Percentiles rank a stretch among this genome's conserved stretches.
Evolutionary conservation across 2,888 invertebrate species (phyloP).

Genomic region (Limnephilus auricula): DNA sequence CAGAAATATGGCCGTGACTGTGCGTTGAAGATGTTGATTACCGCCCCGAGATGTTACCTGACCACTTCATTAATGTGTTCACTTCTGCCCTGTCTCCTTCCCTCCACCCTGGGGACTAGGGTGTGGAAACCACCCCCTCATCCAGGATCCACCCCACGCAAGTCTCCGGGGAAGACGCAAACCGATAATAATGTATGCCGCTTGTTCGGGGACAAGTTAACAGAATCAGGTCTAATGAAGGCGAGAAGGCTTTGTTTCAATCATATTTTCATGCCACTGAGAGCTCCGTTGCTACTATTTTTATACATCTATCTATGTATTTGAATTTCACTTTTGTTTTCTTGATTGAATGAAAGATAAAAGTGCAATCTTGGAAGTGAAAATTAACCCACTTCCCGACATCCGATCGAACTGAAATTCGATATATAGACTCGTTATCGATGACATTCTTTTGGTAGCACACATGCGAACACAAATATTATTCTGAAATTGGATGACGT

Average conservation of each 20-base stretch:
- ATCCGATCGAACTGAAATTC: too few relatives aligned
- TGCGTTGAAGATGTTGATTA: conserved; percentile 43
- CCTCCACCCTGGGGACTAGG: neutral
- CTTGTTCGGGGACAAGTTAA: neutral
- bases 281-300: neutral
- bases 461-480: too few relatives aligned
- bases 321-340: too few relatives aligned
- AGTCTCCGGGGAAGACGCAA: neutral
- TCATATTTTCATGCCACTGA: neutral
- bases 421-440: too few relatives aligned
- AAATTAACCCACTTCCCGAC: too few relatives aligned
- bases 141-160: neutral
- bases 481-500: too few relatives aligned
- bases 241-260: neutral
- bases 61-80: conserved; percentile 45
- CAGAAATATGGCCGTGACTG: conserved; percentile 10
- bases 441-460: too few relatives aligned
- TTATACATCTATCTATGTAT: too few relatives aligned
- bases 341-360: too few relatives aligned
- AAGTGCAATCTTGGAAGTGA: too few relatives aligned
- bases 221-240: neutral
- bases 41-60: conserved; percentile 47
- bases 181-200: neutral
- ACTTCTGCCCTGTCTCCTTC: conserved; percentile 12
- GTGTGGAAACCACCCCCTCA: neutral